A percentile compares a stretch with the other conserved stretches of the same genome.
Evolutionary conservation across 2,113 vertebrate genomes (phyloP).

Genomic region (Ailuropoda melanoleuca): DNA sequence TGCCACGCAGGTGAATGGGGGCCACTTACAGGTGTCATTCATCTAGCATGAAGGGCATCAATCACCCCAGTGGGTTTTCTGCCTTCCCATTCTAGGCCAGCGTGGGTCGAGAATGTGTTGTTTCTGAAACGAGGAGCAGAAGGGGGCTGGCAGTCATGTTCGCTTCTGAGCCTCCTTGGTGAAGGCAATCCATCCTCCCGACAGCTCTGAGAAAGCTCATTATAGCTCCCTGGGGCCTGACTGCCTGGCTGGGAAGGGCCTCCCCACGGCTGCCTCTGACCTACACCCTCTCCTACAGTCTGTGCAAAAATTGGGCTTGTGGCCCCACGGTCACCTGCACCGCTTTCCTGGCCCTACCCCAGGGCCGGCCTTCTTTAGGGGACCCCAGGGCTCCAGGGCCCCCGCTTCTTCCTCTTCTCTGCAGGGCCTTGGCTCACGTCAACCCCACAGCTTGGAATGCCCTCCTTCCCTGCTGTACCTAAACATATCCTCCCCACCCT

Average conservation of each 20-base stretch:
- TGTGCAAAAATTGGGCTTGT: neutral
- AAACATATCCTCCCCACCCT: neutral
- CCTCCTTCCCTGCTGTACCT: neutral
- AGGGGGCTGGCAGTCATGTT: neutral
- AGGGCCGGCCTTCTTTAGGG: neutral
- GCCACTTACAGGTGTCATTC: neutral
- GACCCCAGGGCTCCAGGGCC: neutral
- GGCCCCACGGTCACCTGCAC: neutral
- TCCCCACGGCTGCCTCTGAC: neutral
- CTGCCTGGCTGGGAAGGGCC: neutral
- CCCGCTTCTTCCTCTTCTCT: neutral
- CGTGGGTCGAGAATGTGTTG: neutral
- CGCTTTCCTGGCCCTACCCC: neutral
- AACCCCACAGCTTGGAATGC: neutral
- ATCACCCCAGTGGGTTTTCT: neutral
- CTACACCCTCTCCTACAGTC: neutral
- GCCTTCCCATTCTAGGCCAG: neutral
- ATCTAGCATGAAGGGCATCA: neutral
- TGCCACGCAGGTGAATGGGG: neutral
- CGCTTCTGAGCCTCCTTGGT: neutral
- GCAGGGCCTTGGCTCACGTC: neutral
- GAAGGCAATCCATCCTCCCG: neutral
- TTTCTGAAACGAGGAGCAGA: neutral
- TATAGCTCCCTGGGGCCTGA: neutral
- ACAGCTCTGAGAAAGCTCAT: neutral